Base-by-base conservation (phyloP, 64 coral and sea anemone species). In the Platygyra sinensis region DNA sequence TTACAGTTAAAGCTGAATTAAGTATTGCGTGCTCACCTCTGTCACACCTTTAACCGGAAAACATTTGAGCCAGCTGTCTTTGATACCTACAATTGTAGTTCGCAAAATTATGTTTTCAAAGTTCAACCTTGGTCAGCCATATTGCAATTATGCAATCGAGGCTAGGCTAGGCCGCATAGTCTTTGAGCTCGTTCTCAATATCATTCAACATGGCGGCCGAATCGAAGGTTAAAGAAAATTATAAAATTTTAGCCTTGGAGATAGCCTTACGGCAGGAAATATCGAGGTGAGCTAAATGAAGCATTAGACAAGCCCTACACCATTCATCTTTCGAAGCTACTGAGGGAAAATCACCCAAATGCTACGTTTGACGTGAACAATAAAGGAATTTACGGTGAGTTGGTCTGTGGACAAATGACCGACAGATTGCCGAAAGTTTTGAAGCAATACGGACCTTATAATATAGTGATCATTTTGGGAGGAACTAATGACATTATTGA, bases 401-500 rank as follows among this genome's bases (percentile, higher is more conserved):
- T 91, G 54, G 95, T 94, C 52, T 50, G 86, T 20, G 84, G 93
- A 7, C 51, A 94, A 80, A 93, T 97, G 95, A 94, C 78, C 0
- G 75, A 30, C 52, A 88, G 92, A 78, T 60, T 97, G 30, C 77
- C 88, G 8, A 52, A 64, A 5, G n/a, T 97, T 38, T 49, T 97
- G 20, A 36, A 84, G 49, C 31, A 80, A 84, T 51, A 39, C n/a
- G 87, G 52, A 24, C 42, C 75, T 0, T 97, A 94, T 24, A 83
- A 97, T 88, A 72, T 97, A 78, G 83, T 94, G 52, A 88, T 97
- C 60, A 91, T 97, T 39, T 52, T 97, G 51, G 95, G 95, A 59
- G 95, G 95, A 30, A 97, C 95, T 19, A 97, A 97, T 72, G 95
- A 97, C 81, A 77, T 96, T 39, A 86, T 85, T 29, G 90, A 93